Evolutionary conservation across 1,140 invertebrate species (phyloP), one percentile per base, ranked within the genome.

Genomic region (Ptiloglossa arizonensis): DNA sequence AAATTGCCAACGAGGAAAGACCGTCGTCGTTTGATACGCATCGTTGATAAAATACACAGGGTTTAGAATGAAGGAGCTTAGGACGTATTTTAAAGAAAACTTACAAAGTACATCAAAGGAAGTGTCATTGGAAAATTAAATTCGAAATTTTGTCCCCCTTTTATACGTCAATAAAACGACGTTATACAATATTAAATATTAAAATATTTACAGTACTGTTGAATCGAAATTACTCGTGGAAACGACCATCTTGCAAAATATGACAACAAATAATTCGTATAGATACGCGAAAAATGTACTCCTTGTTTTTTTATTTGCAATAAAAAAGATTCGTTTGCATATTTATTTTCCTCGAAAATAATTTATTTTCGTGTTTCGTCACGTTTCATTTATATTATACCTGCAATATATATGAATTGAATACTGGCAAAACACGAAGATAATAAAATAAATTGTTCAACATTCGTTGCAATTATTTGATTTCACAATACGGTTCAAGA

Each of bases 11-110:
- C 32, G 29, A 73, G 44, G 19, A 79, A 59, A 15, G 17, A 57
- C 63, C 41, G 64, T 73, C 59, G 50, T 67, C 56, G 63, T 29
- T 8, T 50, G 4, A 56, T 38, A 63, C 72, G 78, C 78, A 68
- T 80, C 57, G 57, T 54, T 48, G 13, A 50, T 74, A 46, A 62
- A 82, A 70, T 81, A 70, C 38, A 75, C 32, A 6, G 54, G 29
- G 27, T 66, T 38, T 48, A 17, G 41, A 41, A 64, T 59, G 46
- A 27, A 63, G 71, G 66, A 38, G 57, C 63, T 66, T 54, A 38
- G 22, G 44, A 72, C 68, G 54, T 64, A n/a, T 68, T 32, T 68
- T 32, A 46, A 72, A 67, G 74, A 63, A 83, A 62, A 29, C 15
- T 71, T 48, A 29, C 13, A 9, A 38, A 32, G 41, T 24, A 17